Evolutionary conservation across 2,888 invertebrate species (phyloP).

Genomic region (Lycophotia porphyrea): DNA sequence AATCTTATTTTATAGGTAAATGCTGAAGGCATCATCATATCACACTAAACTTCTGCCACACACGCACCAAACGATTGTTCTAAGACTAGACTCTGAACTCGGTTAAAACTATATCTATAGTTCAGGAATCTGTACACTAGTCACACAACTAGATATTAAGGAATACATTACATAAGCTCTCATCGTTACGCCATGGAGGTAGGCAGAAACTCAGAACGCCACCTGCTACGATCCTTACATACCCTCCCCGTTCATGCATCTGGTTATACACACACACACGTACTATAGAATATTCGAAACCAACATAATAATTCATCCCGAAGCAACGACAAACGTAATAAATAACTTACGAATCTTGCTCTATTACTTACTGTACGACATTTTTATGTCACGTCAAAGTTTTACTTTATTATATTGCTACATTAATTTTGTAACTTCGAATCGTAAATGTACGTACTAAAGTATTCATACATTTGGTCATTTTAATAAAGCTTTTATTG

Average conservation of each 20-base stretch:
- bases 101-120: neutral
- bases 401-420: slow-evolving; percentile 55
- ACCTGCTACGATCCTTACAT: no score
- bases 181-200: neutral
- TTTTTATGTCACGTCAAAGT: slow-evolving; percentile 49
- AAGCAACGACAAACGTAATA: slow-evolving; percentile 25
- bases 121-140: neutral
- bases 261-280: neutral
- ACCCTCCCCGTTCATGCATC: no score
- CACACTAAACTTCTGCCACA: neutral
- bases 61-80: neutral
- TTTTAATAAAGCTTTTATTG: slow-evolving; percentile 81
- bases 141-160: neutral
- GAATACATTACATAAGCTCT: neutral
- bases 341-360: slow-evolving; percentile 45
- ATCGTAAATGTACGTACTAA: slow-evolving; percentile 69
- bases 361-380: slow-evolving; percentile 44
- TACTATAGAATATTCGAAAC: neutral
- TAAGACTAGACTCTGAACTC: neutral
- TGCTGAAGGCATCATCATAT: neutral
- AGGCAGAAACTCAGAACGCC: neutral
- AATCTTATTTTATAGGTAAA: neutral
- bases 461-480: slow-evolving; percentile 67
- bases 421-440: slow-evolving; percentile 70
- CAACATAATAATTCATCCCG: slow-evolving; percentile 14